These are phyloP conservation scores for Calliphora vomitoria DNA, from an alignment of 2,888 invertebrate species.

Conservation along the genomic window DNA sequence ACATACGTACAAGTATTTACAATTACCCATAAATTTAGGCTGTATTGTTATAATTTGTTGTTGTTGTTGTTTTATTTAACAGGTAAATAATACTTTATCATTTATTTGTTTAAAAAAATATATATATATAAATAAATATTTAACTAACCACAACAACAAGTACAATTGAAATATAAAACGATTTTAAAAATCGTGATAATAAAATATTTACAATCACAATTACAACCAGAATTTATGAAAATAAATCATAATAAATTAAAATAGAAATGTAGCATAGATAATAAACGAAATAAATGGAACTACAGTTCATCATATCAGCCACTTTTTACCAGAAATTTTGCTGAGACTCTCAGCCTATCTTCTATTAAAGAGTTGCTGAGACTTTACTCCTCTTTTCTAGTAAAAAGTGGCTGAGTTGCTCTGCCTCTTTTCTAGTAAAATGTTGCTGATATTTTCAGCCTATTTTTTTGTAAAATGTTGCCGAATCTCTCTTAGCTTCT, in stretches of 20 bases:
- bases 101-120: neutral
- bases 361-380: too few species aligned
- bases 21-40: slow-evolving; percentile 38
- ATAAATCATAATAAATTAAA: neutral
- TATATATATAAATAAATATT: slow-evolving; percentile 7
- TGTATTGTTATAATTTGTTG: slow-evolving; percentile 33
- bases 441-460: too few species aligned
- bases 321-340: too few species aligned
- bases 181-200: neutral
- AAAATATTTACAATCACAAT: slow-evolving; percentile 17
- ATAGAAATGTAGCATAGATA: neutral
- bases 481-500: too few species aligned
- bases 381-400: too few species aligned
- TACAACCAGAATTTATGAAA: neutral
- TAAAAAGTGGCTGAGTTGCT: too few species aligned
- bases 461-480: too few species aligned
- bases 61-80: neutral
- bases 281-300: too few species aligned
- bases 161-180: slow-evolving; percentile 2
- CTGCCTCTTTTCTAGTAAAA: too few species aligned
- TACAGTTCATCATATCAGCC: too few species aligned
- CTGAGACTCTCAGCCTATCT: too few species aligned
- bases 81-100: slow-evolving; percentile 29
- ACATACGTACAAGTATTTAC: neutral
- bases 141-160: slow-evolving; percentile 11